Base-by-base conservation (phyloP, 2,797 vertebrate species). In the Microchirus variegatus region DNA sequence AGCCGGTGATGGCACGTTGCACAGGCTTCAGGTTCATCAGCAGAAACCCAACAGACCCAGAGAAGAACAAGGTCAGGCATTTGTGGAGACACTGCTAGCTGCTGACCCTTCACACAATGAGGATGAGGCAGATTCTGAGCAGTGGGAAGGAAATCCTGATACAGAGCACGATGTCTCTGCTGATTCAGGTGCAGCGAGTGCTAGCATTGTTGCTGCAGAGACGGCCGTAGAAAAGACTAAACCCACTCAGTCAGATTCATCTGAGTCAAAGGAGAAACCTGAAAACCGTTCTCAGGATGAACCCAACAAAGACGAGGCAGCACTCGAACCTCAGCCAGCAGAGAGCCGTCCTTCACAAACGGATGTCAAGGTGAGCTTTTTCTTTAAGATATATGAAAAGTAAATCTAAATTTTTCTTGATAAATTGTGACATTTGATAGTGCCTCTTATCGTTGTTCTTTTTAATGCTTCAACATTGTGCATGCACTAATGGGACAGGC, bases 11-110 rank as follows among this genome's bases (percentile, higher is more conserved):
- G 59, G 2, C 35, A 51, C 48, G 40, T n/a, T 19, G 45, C 22
- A 59, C 46, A 43, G 68, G 44, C 68, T 74, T 14, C 41, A 71
- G 1, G 12, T 82, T 12, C 64, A 6, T 56, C 73, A 61, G 36
- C 69, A 85, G 46, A 67, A 65, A 17, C 22, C 22, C 4, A 8
- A 26, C 49, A 61, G 58, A 11, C 22, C 16, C 17, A 55, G 12
- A 5, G 26, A 69, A 15, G 37, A 36, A 11, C 57, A 10, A 2
- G 42, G 15, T 5, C 54, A 2, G 12, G 15, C 71, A 13, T 1
- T 0, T 11, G 82, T 93, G 17, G 84, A 91, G 67, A 92, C 85
- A 5, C 51, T 93, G 2, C 45, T 57, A 9, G 75, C 63, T 3
- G 69, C 61, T 1, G 51, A 69, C 5, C 16, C 10, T 12, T n/a